phyloP scores from a whole-genome alignment of 1,140 invertebrate genomes.

The Diachasmimorpha longicaudata region DNA sequence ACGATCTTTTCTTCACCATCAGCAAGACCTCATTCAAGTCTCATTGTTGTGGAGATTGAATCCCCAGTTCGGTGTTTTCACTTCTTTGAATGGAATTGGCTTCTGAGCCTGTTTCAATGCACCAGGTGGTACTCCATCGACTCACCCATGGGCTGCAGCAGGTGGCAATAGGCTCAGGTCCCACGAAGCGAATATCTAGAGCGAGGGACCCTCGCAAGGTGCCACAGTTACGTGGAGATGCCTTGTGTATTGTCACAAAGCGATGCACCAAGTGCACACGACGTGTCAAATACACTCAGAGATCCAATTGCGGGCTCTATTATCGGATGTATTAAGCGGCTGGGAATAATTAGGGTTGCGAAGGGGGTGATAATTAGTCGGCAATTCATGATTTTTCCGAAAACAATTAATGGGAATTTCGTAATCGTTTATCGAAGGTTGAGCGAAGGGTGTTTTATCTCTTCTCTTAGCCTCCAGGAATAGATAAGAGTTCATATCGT shows the following conservation, averaged over 20 bases:
- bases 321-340: not conserved
- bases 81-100: not conserved
- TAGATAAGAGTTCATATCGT: too few relatives aligned
- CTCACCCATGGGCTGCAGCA: not conserved
- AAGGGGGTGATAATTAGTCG: not conserved
- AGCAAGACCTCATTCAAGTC: not conserved
- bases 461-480: too few relatives aligned
- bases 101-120: not conserved
- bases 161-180: not conserved
- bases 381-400: not conserved
- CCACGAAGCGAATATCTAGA: not conserved
- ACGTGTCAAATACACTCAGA: constrained; percentile 4
- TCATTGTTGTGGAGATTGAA: constrained; percentile 15
- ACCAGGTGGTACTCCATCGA: constrained; percentile 4
- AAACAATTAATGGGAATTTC: too few relatives aligned
- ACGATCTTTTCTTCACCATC: constrained; percentile 4
- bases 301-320: not conserved
- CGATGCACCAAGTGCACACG: not conserved
- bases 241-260: not conserved
- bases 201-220: not conserved
- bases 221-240: constrained; percentile 1
- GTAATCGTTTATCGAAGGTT: not conserved
- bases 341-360: not conserved
- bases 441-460: too few relatives aligned
- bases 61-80: not conserved